Evolutionary conservation across 2,797 vertebrate genomes (phyloP), one percentile per base, ranked within the genome.

Genomic region (Diglossa cyanea): DNA sequence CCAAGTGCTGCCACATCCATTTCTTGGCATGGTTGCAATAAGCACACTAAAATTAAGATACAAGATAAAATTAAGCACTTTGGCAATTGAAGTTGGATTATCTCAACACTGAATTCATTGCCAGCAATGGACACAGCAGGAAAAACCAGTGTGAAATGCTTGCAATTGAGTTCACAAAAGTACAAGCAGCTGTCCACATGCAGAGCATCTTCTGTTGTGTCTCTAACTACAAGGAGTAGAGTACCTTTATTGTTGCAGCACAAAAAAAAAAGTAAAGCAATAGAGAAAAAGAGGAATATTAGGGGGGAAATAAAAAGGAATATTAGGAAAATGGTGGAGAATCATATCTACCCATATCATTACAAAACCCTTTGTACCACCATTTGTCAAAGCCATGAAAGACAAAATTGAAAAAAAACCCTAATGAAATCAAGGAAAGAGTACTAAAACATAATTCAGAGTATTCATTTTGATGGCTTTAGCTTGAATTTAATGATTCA

Each of bases 81-180:
- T 72, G 33, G 72, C 75, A 93, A 85, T 10, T 85, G 61, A 77
- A 80, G 54, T 28, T 91, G 62, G 65, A 93, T 95, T 93, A 95
- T 83, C 84, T 93, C 92, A 95, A 68, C 84, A 57, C 42, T 37
- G 42, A 86, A 88, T 67, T 65, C 84, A 58, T 45, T 91, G 92
- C 58, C 81, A 95, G 75, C 63, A 87, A 80, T n/a, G 55, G 84
- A 85, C 88, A 65, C 92, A 95, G 94, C 72, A 89, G 78, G 94
- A 83, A 90, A 91, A 92, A 89, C 7, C 78, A 86, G 75, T 75
- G 54, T 93, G 92, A 95, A 91, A 88, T 44, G 47, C 53, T 54
- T 87, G 81, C 50, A 94, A n/a, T 55, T 4, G 31, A 72, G 54
- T 70, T 86, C n/a, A 80, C 35, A 74, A 47, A 94, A 95, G 80